phyloP scores from a whole-genome alignment of 2,888 invertebrate species.

The Philopedon plagiatum region DNA sequence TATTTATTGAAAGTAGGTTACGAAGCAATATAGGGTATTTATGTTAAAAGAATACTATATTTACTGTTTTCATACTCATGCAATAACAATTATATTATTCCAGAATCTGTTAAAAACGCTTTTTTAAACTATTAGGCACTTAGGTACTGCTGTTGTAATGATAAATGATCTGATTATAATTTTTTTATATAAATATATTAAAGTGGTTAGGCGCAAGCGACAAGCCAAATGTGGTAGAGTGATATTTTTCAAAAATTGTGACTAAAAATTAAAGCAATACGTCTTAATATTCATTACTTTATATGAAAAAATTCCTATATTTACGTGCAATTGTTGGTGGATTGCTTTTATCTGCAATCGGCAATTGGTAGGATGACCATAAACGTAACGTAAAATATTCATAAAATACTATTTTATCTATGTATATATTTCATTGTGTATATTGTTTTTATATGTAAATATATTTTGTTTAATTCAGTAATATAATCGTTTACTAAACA shows the following conservation, averaged over 20 bases:
- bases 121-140: conserved; percentile 34
- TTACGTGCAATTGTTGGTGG: conserved; percentile 47
- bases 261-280: conserved; percentile 45
- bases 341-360: conserved; percentile 36
- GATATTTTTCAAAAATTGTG: conserved; percentile 50
- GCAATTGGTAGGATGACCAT: conserved; percentile 23
- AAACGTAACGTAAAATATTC: conserved; percentile 72
- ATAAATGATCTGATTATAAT: conserved; percentile 64
- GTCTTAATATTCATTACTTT: conserved; percentile 29
- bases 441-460: conserved; percentile 71
- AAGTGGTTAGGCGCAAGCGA: conserved; percentile 34
- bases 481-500: conserved; percentile 61
- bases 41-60: conserved; percentile 6
- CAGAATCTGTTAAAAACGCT: conserved; percentile 8
- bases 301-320: conserved; percentile 43
- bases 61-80: conserved; percentile 3
- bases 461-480: conserved; percentile 70
- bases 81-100: conserved; percentile 35
- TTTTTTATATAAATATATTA: conserved; percentile 12
- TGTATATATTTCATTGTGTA: conserved; percentile 70
- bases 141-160: conserved; percentile 69
- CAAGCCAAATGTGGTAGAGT: conserved; percentile 51
- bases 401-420: conserved; percentile 66
- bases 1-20: conserved; percentile 19
- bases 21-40: conserved; percentile 11